These are phyloP conservation scores for Oithona nana DNA, from an alignment of 2,888 invertebrate species.

Conservation along the genomic window DNA sequence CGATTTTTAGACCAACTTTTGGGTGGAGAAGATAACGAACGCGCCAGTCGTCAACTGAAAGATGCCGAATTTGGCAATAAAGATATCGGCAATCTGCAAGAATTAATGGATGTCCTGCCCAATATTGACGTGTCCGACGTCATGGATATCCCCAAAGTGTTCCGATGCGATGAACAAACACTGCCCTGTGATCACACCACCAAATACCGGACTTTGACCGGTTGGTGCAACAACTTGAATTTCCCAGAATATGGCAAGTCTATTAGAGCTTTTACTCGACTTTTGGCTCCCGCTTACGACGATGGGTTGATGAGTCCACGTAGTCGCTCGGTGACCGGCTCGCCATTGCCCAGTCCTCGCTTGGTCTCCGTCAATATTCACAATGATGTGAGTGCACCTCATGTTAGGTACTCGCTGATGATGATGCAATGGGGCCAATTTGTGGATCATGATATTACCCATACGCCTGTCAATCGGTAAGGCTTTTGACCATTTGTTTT, in stretches of 20 bases:
- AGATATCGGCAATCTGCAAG: slow-evolving; percentile 25
- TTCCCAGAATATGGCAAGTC: slow-evolving; percentile 30
- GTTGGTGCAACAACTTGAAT: slow-evolving; percentile 34
- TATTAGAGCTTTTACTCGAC: slow-evolving; percentile 28
- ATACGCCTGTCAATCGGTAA: slow-evolving; percentile 34
- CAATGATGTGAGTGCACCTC: slow-evolving; percentile 30
- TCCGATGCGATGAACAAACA: slow-evolving; percentile 30
- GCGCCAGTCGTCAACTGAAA: slow-evolving; percentile 21
- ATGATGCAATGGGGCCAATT: slow-evolving; percentile 40
- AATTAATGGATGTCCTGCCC: slow-evolving; percentile 29
- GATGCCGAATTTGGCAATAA: slow-evolving; percentile 22
- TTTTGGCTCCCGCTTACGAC: slow-evolving; percentile 29
- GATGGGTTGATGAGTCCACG: slow-evolving; percentile 27
- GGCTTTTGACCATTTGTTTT: not conserved
- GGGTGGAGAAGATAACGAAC: slow-evolving; percentile 25
- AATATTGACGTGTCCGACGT: slow-evolving; percentile 30
- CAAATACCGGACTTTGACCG: slow-evolving; percentile 29
- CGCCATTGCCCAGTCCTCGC: slow-evolving; percentile 32
- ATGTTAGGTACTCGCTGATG: slow-evolving; percentile 33
- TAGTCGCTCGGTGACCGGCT: slow-evolving; percentile 22
- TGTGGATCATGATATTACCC: slow-evolving; percentile 37
- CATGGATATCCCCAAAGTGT: slow-evolving; percentile 29
- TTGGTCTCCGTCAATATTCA: slow-evolving; percentile 33
- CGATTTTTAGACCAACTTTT: slow-evolving; percentile 25
- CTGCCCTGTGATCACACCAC: slow-evolving; percentile 33